A percentile compares a stretch with the other conserved stretches of the same genome.
Evolutionary conservation across 1,140 invertebrate species (phyloP).

Genomic region (Trinorchestia longiramus): DNA sequence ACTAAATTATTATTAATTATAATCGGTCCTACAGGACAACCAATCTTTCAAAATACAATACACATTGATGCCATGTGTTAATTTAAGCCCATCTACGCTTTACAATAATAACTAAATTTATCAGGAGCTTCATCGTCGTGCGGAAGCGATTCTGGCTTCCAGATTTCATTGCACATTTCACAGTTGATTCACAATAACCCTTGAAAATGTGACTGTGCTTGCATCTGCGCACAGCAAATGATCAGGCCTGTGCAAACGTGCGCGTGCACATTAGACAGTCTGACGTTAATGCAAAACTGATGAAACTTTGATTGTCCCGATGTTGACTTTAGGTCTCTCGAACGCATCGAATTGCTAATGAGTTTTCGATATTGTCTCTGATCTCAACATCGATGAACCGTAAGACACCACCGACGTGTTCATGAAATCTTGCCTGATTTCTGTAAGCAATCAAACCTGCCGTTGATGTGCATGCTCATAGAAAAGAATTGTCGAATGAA

Average conservation of each 20-base stretch:
- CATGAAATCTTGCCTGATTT: not conserved
- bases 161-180: not conserved
- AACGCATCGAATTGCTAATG: slow-evolving; percentile 48
- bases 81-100: too few species aligned
- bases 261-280: slow-evolving; percentile 32
- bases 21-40: too few species aligned
- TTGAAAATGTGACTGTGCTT: not conserved
- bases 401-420: not conserved
- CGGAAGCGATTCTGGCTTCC: not conserved
- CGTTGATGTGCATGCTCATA: not conserved
- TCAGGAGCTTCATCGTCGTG: not conserved
- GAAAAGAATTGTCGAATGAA: not conserved
- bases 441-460: not conserved
- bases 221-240: slow-evolving; percentile 18
- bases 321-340: slow-evolving; percentile 40
- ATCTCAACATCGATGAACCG: not conserved
- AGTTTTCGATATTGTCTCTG: slow-evolving; percentile 46
- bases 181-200: not conserved
- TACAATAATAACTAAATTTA: too few species aligned
- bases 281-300: slow-evolving; percentile 53
- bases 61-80: too few species aligned
- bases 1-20: too few species aligned
- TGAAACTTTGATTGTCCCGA: slow-evolving; percentile 52
- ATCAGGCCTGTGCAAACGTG: slow-evolving; percentile 30
- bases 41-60: too few species aligned